Base-by-base conservation (phyloP, 2,888 invertebrate species). In the Orthonychiurus folsomi region DNA sequence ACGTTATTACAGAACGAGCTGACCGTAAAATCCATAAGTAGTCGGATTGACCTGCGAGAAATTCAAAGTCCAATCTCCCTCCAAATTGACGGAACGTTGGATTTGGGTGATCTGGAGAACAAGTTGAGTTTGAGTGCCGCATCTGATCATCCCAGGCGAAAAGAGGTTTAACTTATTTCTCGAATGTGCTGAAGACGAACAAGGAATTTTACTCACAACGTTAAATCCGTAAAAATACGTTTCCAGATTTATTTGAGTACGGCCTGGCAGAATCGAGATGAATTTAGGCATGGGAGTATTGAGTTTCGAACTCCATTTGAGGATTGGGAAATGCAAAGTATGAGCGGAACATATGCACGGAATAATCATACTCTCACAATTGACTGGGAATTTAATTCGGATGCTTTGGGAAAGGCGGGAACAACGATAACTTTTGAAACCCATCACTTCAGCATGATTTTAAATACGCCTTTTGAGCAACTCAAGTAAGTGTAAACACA, bases 271-370 rank as follows among this genome's bases (percentile, higher is more conserved):
- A 25, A 54, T 2, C 26, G 57, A 12, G 48, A 21, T 15, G 54
- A 61, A 50, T 65, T 61, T 26, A 28, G 61, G 1, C 60, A 53
- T 23, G 63, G 50, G 12, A 37, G 57, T 9, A 48, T 77, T 1
- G 73, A 68, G 1, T 50, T 80, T 2, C 73, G 73, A 27, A 79
- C 78, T 2, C 79, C 78, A 70, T 72, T 79, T n/a, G 74, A 75
- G 48, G 70, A 75, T 52, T 61, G 79, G 47, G 75, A 75, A 56
- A 74, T 73, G 47, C 69, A 69, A 56, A 60, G 63, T 18, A 64
- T 56, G 3, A 64, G 63, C 37, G 28, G 69, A 15, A 67, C 66
- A 64, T 72, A 71, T 57, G 73, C 73, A 47, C 61, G 69, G 55
- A 73, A 71, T 66, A 66, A 65, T 57, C 53, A 61, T 21, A 63